A percentile compares a stretch with the other conserved stretches of the same genome.
These are phyloP conservation scores for Falcunculus frontatus DNA, from an alignment of 2,113 vertebrate genomes.

Conservation along the genomic window DNA sequence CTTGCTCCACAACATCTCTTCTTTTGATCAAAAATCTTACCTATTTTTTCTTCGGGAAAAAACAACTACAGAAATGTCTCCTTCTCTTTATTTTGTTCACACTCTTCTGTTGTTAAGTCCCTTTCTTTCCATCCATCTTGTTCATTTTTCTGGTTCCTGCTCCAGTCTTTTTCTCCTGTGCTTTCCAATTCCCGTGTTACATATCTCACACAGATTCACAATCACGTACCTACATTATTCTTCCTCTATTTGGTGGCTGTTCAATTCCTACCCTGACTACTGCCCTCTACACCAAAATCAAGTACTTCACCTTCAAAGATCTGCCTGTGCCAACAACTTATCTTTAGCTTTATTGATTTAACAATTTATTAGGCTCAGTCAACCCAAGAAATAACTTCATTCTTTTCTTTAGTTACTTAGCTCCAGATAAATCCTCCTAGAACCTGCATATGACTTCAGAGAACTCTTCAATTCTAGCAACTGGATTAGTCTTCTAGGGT, in stretches of 20 bases:
- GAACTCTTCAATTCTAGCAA: neutral
- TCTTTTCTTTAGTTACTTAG: neutral
- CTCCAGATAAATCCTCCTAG: neutral
- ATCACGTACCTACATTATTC: neutral
- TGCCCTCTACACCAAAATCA: neutral
- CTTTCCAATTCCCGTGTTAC: accelerated
- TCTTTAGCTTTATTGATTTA: neutral
- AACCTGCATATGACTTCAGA: neutral
- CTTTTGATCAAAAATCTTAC: neutral
- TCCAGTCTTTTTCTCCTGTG: neutral
- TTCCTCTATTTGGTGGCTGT: neutral
- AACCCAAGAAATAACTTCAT: neutral
- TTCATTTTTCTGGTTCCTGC: neutral
- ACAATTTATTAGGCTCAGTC: neutral
- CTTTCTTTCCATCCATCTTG: neutral
- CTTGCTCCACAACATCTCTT: neutral
- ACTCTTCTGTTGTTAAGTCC: neutral
- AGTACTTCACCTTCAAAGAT: neutral
- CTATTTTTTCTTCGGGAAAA: neutral
- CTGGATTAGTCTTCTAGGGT: neutral
- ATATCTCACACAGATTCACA: neutral
- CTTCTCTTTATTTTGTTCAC: neutral
- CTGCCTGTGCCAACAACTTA: neutral
- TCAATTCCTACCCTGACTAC: neutral
- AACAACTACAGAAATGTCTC: neutral